Base-by-base conservation (phyloP, 1,140 invertebrate genomes). In the Aphidius gifuensis region DNA sequence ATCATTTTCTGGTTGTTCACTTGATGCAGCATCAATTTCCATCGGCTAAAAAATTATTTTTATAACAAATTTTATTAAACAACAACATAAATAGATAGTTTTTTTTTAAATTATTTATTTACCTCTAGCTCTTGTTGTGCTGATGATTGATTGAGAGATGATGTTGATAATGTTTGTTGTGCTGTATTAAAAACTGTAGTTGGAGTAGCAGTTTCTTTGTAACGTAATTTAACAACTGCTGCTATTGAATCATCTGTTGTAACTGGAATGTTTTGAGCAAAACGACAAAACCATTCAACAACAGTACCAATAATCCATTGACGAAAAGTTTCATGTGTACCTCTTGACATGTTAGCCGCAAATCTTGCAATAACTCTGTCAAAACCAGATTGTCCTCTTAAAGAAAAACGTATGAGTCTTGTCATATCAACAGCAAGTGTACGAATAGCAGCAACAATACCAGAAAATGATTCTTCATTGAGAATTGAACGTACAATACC, bases 1-100 rank as follows among this genome's bases (percentile, higher is more conserved):
- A 60, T 76, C 71, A 32, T 67, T 64, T 5, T 58, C 64, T 21
- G 68, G 38, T 62, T 44, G 49, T 21, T 68, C 73, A 16, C 71
- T 68, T 50, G 70, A 72, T 5, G 62, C 40, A 21, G 56, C 16
- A 53, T 79, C 75, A 6, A 72, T 74, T 67, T 79, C 77, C 75
- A 80, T 79, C 1, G 72, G 71, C 76, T 78, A 42, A 44, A 61
- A 58, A 48, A 51, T 16, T 16, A 16, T 16, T 16, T 16, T 16
- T 16, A 16, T 1, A 16, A 16, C 16, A 16, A 16, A 16, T 16
- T 16, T 16, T 16, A 16, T 16, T 16, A 16, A 16, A 16, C 16
- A 16, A 51, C 5, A 40, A 16, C 38, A n/a, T 21, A 39, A 55
- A n/a, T 16, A 40, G 50, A 40, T 49, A 11, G 39, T 56, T 40